Conservation (phyloP, 2,113 vertebrate species). For the Hyla sarda region DNA sequence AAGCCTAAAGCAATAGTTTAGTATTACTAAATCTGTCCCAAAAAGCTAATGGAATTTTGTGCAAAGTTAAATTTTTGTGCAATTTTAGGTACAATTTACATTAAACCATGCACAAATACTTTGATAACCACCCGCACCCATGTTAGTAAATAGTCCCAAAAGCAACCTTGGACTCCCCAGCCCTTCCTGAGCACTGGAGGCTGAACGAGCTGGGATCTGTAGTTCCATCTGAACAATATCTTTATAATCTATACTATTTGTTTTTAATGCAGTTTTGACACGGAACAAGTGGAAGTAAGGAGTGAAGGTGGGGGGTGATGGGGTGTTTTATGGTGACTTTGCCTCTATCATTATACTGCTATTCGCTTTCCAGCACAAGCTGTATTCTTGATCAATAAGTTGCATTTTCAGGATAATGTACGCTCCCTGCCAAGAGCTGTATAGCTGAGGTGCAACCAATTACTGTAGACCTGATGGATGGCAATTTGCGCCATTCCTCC, state of each 20-base stretch:
- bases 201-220: no score
- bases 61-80: no score
- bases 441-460: constrained; percentile 2
- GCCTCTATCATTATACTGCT: not conserved
- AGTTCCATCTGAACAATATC: no score
- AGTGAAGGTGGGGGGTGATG: not conserved
- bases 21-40: no score
- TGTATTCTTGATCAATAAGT: not conserved
- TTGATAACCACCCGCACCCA: not conserved
- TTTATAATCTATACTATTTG: not conserved
- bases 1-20: no score
- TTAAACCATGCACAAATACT: not conserved
- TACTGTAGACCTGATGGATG: not conserved
- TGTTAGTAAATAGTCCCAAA: not conserved
- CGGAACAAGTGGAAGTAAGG: not conserved
- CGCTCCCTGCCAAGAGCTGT: not conserved
- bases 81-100: no score
- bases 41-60: no score
- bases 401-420: constrained; percentile 2
- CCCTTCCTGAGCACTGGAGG: no score
- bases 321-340: not conserved
- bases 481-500: not conserved
- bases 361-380: not conserved
- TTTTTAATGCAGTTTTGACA: not conserved
- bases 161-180: no score